phyloP scores from a whole-genome alignment of 2,113 vertebrate species.

The Oceanodroma tethys region DNA sequence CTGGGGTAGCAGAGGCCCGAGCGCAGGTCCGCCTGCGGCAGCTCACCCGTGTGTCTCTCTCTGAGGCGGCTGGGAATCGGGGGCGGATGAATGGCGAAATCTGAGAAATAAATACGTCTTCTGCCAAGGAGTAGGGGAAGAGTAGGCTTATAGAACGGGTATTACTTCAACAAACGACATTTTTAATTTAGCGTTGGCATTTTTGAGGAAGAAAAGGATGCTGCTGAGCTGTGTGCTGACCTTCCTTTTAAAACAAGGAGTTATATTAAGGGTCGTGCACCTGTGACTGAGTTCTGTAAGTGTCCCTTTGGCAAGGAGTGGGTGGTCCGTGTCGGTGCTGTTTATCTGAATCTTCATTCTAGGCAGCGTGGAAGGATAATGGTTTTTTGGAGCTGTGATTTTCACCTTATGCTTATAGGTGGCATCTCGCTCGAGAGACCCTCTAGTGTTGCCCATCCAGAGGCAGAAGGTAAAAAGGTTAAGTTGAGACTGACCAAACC shows the following conservation, averaged over 20 bases:
- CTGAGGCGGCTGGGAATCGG: background rate
- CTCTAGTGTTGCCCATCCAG: background rate
- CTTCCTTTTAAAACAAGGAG: no score
- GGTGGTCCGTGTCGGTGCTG: background rate
- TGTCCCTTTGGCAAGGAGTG: background rate
- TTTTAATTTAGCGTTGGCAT: fast-evolving
- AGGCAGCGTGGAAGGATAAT: background rate
- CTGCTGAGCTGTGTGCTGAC: background rate
- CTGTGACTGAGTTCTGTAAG: fast-evolving
- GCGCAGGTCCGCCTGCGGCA: background rate
- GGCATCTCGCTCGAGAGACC: background rate
- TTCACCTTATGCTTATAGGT: background rate
- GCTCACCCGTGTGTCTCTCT: no score
- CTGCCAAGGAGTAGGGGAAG: fast-evolving
- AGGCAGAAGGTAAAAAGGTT: background rate
- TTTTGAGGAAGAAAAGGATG: no score
- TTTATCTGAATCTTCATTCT: fast-evolving
- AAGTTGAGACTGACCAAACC: background rate
- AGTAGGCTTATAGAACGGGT: fast-evolving
- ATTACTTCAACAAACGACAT: fast-evolving
- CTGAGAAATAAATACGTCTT: fast-evolving
- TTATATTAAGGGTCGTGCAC: fast-evolving
- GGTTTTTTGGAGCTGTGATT: fast-evolving
- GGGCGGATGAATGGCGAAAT: fast-evolving
- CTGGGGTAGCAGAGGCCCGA: background rate